These are phyloP conservation scores for Rattus rattus DNA, from an alignment of 2,113 vertebrate genomes.

Conservation along the genomic window DNA sequence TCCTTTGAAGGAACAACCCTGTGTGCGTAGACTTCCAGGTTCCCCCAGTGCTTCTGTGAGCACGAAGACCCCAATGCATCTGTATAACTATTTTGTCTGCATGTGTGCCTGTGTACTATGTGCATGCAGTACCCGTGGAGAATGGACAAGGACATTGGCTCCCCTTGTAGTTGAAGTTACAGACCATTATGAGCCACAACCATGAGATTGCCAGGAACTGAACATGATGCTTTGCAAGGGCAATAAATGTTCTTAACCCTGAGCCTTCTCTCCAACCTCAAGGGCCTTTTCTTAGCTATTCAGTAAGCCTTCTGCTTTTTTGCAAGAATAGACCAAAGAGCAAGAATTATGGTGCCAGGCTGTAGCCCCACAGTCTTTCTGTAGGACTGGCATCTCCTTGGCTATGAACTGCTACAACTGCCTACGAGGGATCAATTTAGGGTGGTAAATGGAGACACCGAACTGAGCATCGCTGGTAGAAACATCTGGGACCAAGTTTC, in stretches of 20 bases:
- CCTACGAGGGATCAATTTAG: no score
- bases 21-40: not conserved
- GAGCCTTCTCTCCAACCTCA: not conserved
- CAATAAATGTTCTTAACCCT: not conserved
- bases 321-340: not conserved
- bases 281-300: not conserved
- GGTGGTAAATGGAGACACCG: no score
- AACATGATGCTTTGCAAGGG: not conserved
- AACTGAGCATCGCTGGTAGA: not conserved
- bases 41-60: not conserved
- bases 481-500: not conserved
- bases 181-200: not conserved
- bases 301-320: not conserved
- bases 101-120: not conserved
- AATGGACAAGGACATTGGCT: not conserved
- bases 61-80: not conserved
- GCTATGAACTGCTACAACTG: not conserved
- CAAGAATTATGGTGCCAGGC: not conserved
- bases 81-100: not conserved
- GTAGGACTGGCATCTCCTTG: not conserved
- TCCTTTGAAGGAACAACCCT: not conserved
- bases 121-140: not conserved
- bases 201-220: not conserved
- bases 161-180: not conserved
- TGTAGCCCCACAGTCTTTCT: not conserved